Percentiles rank a stretch among this genome's conserved stretches.
These are phyloP conservation scores for Petromus typicus DNA, from an alignment of 2,113 vertebrate species.

Conservation along the genomic window DNA sequence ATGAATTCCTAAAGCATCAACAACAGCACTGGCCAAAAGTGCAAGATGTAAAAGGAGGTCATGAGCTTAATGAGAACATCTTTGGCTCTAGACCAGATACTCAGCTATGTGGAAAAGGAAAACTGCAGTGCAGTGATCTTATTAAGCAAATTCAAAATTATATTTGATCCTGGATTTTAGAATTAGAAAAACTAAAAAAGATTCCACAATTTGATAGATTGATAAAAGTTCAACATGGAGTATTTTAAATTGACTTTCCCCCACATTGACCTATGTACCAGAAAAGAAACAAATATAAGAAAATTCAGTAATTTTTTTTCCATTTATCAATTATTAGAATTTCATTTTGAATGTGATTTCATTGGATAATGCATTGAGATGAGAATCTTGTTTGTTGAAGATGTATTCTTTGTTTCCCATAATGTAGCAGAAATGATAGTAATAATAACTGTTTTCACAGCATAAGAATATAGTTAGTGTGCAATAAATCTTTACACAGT, in stretches of 20 bases:
- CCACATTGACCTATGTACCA: neutral
- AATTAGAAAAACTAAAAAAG: neutral
- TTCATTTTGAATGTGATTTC: neutral
- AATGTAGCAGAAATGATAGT: neutral
- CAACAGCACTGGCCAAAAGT: neutral
- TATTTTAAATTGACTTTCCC: neutral
- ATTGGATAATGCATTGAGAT: neutral
- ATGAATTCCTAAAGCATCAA: conserved; percentile 19
- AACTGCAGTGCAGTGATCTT: neutral
- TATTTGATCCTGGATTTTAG: neutral
- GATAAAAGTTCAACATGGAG: neutral
- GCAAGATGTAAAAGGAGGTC: neutral
- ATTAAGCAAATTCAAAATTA: neutral
- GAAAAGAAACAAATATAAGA: neutral
- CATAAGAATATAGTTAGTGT: neutral
- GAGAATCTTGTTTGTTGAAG: neutral
- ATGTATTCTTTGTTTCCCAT: neutral
- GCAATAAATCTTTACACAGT: neutral
- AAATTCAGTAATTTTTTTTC: neutral
- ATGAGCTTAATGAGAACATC: neutral
- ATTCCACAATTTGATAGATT: neutral
- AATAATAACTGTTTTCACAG: neutral
- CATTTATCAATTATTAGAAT: neutral
- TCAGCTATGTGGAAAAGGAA: neutral
- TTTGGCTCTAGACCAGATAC: neutral